These are phyloP conservation scores for Heliothis peltigera DNA, from an alignment of 2,888 invertebrate genomes.

Conservation along the genomic window DNA sequence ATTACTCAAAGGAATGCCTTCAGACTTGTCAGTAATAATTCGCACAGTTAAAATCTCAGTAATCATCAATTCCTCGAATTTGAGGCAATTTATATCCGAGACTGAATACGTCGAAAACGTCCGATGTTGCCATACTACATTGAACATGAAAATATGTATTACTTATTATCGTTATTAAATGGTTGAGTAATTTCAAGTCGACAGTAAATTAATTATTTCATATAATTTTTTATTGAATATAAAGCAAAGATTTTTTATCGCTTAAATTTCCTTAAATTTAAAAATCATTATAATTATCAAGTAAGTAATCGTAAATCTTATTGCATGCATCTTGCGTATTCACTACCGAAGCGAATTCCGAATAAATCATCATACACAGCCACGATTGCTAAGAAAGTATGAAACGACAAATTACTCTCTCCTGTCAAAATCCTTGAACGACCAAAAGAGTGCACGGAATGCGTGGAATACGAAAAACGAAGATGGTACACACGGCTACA, in stretches of 20 bases:
- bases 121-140: neutral
- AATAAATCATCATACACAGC: neutral
- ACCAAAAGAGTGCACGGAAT: neutral
- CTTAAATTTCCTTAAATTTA: neutral
- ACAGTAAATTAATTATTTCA: neutral
- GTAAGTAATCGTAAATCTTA: neutral
- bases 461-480: constrained; percentile 6
- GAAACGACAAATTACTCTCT: neutral
- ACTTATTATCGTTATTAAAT: neutral
- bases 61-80: constrained; percentile 39
- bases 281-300: neutral
- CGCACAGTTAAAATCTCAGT: constrained; percentile 9
- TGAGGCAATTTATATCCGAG: neutral
- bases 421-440: neutral
- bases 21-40: neutral
- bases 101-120: constrained; percentile 14
- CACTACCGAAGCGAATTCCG: neutral
- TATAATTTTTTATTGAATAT: no score
- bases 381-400: neutral
- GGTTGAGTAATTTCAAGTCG: neutral
- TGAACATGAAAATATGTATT: constrained; percentile 1
- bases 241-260: neutral
- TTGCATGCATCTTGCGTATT: neutral
- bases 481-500: neutral
- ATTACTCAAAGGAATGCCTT: constrained; percentile 28